A percentile compares a stretch with the other conserved stretches of the same genome.
Conservation (phyloP, 2,113 vertebrate genomes). For the Cyprinodon tularosa region DNA sequence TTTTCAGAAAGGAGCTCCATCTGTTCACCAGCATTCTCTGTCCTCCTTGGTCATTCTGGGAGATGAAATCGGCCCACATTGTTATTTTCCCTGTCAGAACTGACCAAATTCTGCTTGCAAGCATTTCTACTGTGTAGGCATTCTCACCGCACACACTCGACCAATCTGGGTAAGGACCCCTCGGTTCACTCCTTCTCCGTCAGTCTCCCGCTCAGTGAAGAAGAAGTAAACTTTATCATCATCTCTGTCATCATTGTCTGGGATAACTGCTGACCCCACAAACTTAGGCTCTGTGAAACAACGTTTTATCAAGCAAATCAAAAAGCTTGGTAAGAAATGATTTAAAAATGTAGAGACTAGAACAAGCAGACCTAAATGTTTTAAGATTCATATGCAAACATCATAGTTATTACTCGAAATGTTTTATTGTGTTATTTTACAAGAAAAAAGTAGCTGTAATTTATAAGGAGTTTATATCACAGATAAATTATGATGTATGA, state of each 20-base stretch:
- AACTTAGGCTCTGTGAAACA: slow-evolving; percentile 90
- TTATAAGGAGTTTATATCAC: background rate
- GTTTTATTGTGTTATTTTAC: background rate
- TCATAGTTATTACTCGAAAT: too few relatives aligned
- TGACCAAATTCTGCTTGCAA: background rate
- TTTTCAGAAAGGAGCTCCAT: slow-evolving; percentile 95
- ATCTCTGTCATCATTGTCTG: slow-evolving; percentile 92
- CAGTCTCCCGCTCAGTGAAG: slow-evolving; percentile 91
- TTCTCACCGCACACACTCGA: slow-evolving; percentile 89
- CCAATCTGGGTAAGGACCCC: slow-evolving; percentile 88
- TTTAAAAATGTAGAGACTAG: background rate
- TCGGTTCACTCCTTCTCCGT: slow-evolving; percentile 82
- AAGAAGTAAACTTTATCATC: slow-evolving; percentile 98
- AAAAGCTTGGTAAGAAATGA: background rate
- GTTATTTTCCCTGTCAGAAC: slow-evolving; percentile 8
- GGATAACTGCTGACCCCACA: slow-evolving; percentile 89
- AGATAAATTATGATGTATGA: background rate
- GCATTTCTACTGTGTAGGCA: background rate
- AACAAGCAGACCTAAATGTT: background rate
- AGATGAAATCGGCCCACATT: slow-evolving; percentile 15
- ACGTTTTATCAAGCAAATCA: background rate
- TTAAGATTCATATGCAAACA: background rate
- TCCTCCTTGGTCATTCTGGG: slow-evolving; percentile 94
- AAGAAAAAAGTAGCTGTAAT: background rate
- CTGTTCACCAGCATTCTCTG: slow-evolving; percentile 94